These are phyloP conservation scores for Cochlearius cochlearius DNA, from an alignment of 2,113 vertebrate species.

Conservation along the genomic window DNA sequence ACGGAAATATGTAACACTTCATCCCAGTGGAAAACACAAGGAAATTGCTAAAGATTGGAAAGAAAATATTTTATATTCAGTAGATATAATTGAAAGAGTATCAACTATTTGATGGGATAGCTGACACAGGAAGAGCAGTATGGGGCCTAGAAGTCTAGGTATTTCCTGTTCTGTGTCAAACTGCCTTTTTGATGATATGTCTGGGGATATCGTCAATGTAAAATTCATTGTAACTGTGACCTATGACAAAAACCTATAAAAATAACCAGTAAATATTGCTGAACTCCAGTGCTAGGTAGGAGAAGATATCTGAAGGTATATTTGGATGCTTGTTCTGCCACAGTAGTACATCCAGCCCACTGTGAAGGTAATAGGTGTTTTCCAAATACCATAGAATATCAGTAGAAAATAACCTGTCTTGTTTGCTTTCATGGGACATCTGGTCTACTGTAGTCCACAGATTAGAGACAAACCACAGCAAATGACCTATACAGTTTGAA, in stretches of 20 bases:
- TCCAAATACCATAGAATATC: background rate
- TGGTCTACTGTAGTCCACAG: background rate
- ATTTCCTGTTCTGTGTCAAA: background rate
- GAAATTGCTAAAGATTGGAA: background rate
- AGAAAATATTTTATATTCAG: background rate
- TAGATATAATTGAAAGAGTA: background rate
- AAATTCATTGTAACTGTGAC: background rate
- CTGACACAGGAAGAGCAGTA: background rate
- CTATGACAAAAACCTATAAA: background rate
- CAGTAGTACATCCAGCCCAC: background rate
- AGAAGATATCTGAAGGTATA: background rate
- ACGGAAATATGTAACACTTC: background rate
- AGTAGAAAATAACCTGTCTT: background rate
- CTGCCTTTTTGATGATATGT: background rate
- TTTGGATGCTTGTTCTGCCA: background rate
- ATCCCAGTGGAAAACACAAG: background rate
- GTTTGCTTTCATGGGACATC: background rate
- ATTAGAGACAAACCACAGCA: background rate
- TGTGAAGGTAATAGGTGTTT: background rate
- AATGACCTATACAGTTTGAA: background rate
- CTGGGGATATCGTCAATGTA: background rate
- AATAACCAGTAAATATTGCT: background rate
- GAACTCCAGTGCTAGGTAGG: background rate
- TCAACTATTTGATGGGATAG: background rate
- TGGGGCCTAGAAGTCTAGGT: background rate